Base-by-base conservation (phyloP, 1,140 invertebrate genomes). In the Ceratina australensis region DNA sequence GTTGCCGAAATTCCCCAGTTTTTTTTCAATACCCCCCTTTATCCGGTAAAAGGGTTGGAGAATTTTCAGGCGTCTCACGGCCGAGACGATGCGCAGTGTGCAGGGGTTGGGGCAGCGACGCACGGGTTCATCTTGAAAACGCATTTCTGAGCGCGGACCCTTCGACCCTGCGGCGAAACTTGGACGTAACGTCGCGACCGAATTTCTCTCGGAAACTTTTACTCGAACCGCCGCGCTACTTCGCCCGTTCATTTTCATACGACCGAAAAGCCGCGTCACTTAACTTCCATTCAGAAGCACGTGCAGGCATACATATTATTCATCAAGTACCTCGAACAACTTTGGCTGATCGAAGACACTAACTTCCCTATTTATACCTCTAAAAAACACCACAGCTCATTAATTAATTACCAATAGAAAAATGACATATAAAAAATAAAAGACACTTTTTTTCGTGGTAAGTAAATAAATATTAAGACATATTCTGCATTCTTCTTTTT, bases 11-110 rank as follows among this genome's bases (percentile, higher is more conserved):
- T 79, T 82, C 42, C 49, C n/a, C 54, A 54, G 33, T 33, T 42
- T 77, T 77, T 82, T 83, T 83, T 82, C 81, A 79, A 82, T 83
- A 82, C 72, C 81, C 67, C 72, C 81, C 67, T 74, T 83, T 79
- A 79, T 79, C 66, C 63, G 71, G 82, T 42, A 79, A 83, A 79
- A 72, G 81, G 78, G 72, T 72, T 72, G 57, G 78, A 63, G 66
- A 83, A 83, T 83, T 79, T 82, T 74, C 61, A 50, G 64, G 64
- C 76, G 68, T 42, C 33, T 10, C 54, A 59, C 49, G 28, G 28
- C 5, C 33, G 33, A 10, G 33, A 42, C 33, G 33, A 42, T 42
- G 33, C 33, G 10, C 33, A 42, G 10, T 42, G 33, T 10, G 33
- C 0, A 0, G 33, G 33, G 33, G 33, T 7, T 10, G 10, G 10